These are phyloP conservation scores for Hyles vespertilio DNA, from an alignment of 1,140 invertebrate species.

Conservation along the genomic window DNA sequence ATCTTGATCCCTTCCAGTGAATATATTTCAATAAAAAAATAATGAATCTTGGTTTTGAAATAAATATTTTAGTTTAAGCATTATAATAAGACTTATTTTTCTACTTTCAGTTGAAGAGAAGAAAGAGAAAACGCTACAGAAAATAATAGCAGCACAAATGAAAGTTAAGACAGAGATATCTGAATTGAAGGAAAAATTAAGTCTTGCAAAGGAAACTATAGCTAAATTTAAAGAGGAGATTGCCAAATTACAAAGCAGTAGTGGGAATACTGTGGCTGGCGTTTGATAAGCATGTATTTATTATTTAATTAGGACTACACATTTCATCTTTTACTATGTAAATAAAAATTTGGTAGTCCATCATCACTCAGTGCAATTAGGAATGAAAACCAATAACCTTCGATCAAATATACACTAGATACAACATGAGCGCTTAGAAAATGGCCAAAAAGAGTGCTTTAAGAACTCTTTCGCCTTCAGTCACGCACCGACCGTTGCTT, in stretches of 20 bases:
- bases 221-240: conserved; percentile 92
- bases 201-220: conserved; percentile 92
- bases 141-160: conserved; percentile 87
- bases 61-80: neutral
- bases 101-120: conserved; percentile 89
- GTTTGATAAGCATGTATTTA: neutral
- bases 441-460: too few relatives aligned
- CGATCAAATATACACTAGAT: too few relatives aligned
- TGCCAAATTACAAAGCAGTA: conserved; percentile 79
- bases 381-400: too few relatives aligned
- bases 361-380: too few relatives aligned
- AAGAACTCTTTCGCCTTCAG: too few relatives aligned
- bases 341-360: too few relatives aligned
- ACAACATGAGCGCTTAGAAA: too few relatives aligned
- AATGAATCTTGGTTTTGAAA: neutral
- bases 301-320: too few relatives aligned
- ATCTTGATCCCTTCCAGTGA: too few relatives aligned
- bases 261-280: neutral
- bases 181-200: conserved; percentile 91
- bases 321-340: too few relatives aligned
- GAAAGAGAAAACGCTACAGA: conserved; percentile 87
- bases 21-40: neutral
- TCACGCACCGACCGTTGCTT: too few relatives aligned
- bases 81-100: neutral
- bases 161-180: conserved; percentile 91